Percentiles rank a stretch among this genome's conserved stretches.
phyloP scores from a whole-genome alignment of 1,140 invertebrate genomes.

The Formica selysi region DNA sequence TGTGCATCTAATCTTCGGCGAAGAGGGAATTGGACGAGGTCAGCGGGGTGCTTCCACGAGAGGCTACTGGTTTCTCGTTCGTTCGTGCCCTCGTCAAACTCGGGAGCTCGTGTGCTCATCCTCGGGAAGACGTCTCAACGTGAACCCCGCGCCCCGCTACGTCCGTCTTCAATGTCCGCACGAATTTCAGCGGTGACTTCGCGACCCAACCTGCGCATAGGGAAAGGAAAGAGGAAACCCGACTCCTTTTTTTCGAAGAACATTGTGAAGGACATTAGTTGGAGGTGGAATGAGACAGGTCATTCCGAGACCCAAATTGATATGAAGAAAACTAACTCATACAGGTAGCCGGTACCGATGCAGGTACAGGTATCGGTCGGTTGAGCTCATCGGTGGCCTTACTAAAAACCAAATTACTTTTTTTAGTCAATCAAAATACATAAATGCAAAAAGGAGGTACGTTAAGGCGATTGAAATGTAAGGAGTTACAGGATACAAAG shows the following conservation, averaged over 20 bases:
- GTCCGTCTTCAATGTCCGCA: slow-evolving; percentile 74
- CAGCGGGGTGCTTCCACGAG: slow-evolving; percentile 82
- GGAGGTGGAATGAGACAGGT: slow-evolving; percentile 25
- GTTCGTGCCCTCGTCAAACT: slow-evolving; percentile 71
- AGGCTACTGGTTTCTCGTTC: slow-evolving; percentile 81
- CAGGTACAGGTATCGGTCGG: background rate
- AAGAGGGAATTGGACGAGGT: slow-evolving; percentile 79
- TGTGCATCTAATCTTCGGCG: slow-evolving; percentile 74
- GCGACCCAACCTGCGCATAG: slow-evolving; percentile 2
- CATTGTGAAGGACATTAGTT: slow-evolving; percentile 23
- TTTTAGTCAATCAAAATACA: background rate
- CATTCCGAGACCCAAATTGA: slow-evolving; percentile 32
- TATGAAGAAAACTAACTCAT: slow-evolving; percentile 8
- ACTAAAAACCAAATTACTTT: slow-evolving; percentile 6
- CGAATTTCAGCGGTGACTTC: slow-evolving; percentile 78
- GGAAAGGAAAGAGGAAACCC: background rate
- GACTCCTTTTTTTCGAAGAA: slow-evolving; percentile 19
- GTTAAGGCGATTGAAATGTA: background rate
- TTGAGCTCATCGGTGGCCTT: background rate
- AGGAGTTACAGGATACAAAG: background rate
- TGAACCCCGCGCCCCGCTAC: slow-evolving; percentile 66
- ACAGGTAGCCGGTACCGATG: background rate
- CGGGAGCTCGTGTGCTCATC: slow-evolving; percentile 57
- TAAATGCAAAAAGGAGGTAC: background rate
- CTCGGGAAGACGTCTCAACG: slow-evolving; percentile 73